Base-by-base conservation (phyloP, 2,888 invertebrate species). In the Sarcophaga rosellei region DNA sequence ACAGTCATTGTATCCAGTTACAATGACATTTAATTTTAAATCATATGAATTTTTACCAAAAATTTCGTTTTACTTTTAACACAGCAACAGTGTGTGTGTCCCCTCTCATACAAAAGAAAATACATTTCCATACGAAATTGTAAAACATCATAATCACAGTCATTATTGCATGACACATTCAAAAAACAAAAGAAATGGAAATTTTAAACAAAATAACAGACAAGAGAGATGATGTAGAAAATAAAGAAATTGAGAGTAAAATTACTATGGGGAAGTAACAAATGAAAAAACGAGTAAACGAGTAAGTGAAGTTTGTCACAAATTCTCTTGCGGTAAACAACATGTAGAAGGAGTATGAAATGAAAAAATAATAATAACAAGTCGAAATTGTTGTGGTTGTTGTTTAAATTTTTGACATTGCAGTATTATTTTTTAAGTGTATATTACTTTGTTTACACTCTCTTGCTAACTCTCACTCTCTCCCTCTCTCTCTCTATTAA, bases 91-190 rank as follows among this genome's bases (percentile, higher is more conserved):
- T 17, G 35, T 35, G 35, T 35, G 35, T 35, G 8, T 8, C 10
- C 8, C 10, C 35, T 10, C 35, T 35, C 35, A 35, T 35, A 10
- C 10, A 35, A 0, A 35, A 35, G 35, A 10, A 10, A 10, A 76
- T 76, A 86, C 80, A 83, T 86, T 86, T 80, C 80, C 86, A 83
- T 77, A 80, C 77, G 80, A 73, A 83, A 77, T 81, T 77, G 76
- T 83, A 77, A 68, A 80, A 83, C 82, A 83, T 83, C 86, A 80
- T 86, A 82, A 79, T 86, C 75, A 72, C 59, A 79, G 75, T 66
- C 72, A 73, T 69, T 44, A 62, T 75, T 61, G 45, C 59, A 47
- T 61, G 35, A 35, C 10, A 35, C 35, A 53, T 53, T 8, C 35
- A 20, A 6, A 65, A 44, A 44, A 11, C 47, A 74, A 81, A n/a